phyloP scores from a whole-genome alignment of 2,888 invertebrate genomes.

The Adela reaumurella region DNA sequence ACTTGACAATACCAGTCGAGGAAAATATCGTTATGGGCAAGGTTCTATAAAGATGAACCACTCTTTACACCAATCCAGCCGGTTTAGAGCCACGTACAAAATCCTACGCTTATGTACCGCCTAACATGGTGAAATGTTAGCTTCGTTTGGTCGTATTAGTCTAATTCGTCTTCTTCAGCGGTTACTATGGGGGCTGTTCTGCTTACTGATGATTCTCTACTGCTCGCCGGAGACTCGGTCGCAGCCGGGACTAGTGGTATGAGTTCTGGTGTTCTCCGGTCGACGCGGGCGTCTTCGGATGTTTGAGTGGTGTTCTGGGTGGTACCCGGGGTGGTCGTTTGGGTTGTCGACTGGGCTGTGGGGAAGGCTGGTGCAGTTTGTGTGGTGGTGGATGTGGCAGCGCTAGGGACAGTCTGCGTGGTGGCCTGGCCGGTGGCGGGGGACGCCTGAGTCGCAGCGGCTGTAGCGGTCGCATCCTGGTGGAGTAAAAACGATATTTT shows the following conservation, averaged over 20 bases:
- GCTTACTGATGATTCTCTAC: no score
- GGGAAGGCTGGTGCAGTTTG: slow-evolving; percentile 16
- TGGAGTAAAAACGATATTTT: no score
- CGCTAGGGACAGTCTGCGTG: slow-evolving; percentile 45
- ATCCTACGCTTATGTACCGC: no score
- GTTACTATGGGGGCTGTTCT: slow-evolving; percentile 27
- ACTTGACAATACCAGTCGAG: no score
- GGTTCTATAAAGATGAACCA: no score
- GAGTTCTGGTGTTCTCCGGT: slow-evolving; percentile 26
- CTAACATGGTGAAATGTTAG: no score
- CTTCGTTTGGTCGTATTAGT: no score
- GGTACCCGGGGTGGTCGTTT: slow-evolving; percentile 28
- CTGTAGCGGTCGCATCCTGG: slow-evolving; percentile 36
- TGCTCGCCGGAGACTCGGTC: slow-evolving; percentile 13
- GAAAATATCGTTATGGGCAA: no score
- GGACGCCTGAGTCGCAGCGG: slow-evolving; percentile 39
- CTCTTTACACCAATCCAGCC: no score
- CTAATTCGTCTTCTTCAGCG: slow-evolving; percentile 37
- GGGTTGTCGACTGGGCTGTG: slow-evolving; percentile 43
- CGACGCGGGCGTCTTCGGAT: slow-evolving; percentile 5
- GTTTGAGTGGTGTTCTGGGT: slow-evolving; percentile 13
- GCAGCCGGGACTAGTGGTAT: no score
- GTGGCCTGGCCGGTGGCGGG: slow-evolving; percentile 42
- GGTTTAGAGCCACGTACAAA: no score
- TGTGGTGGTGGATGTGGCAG: slow-evolving; percentile 15